Evolutionary conservation across 2,797 vertebrate genomes (phyloP).

Genomic region (Enteromius unitaeniatus): DNA sequence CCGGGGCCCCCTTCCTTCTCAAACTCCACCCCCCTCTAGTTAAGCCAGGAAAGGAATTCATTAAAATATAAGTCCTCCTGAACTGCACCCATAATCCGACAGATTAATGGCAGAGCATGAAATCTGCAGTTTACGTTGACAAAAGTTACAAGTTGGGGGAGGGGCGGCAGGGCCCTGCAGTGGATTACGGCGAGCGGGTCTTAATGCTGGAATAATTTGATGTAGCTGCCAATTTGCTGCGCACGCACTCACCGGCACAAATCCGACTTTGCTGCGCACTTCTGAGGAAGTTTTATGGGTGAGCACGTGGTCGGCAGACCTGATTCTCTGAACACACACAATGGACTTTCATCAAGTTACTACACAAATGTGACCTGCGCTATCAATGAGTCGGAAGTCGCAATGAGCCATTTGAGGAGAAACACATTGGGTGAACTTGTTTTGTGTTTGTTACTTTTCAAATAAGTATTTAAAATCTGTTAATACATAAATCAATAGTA

Average conservation of each 20-base stretch:
- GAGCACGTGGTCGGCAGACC: slow-evolving; percentile 38
- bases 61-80: slow-evolving; percentile 74
- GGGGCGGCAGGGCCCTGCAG: slow-evolving; percentile 74
- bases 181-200: slow-evolving; percentile 78
- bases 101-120: slow-evolving; percentile 86
- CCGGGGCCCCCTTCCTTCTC: slow-evolving; percentile 46
- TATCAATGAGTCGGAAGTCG: neutral
- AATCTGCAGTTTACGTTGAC: slow-evolving; percentile 81
- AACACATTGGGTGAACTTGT: neutral
- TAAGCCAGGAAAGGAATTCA: slow-evolving; percentile 69
- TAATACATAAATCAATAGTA: neutral
- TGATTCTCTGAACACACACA: slow-evolving; percentile 22
- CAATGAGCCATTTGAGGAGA: neutral
- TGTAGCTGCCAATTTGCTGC: slow-evolving; percentile 84
- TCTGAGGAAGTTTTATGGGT: slow-evolving; percentile 73
- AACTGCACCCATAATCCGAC: slow-evolving; percentile 82
- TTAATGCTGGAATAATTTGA: slow-evolving; percentile 85
- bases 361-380: neutral
- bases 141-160: slow-evolving; percentile 84
- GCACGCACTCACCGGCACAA: slow-evolving; percentile 76
- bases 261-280: slow-evolving; percentile 74
- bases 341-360: neutral
- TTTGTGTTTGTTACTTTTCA: neutral
- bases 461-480: neutral
- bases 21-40: slow-evolving; percentile 56